Percentiles rank a stretch among this genome's conserved stretches.
These are phyloP conservation scores for Echinometra lucunter DNA, from an alignment of 53 echinoderm and acorn worm species.

Conservation along the genomic window DNA sequence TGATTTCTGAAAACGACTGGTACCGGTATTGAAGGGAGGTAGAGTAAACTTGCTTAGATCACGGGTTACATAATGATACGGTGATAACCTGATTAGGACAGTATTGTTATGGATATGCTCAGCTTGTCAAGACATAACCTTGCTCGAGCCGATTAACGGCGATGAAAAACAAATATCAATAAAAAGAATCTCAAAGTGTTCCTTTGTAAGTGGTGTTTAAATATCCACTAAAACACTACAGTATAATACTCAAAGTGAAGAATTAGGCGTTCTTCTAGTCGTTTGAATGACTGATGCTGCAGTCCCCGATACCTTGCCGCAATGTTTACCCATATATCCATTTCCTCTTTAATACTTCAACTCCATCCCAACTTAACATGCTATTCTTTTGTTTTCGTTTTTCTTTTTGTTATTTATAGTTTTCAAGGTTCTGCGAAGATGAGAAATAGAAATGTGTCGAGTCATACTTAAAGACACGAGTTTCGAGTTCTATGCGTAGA, in stretches of 20 bases:
- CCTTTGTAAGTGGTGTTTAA: background rate
- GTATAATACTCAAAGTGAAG: background rate
- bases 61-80: constrained; percentile 21
- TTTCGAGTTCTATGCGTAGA: background rate
- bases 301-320: background rate
- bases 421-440: constrained; percentile 1
- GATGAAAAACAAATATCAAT: background rate
- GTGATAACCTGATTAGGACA: constrained; percentile 58
- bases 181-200: background rate
- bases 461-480: constrained; percentile 1
- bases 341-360: background rate
- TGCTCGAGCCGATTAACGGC: background rate
- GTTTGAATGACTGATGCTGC: background rate
- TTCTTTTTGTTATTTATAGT: too few relatives aligned
- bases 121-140: background rate
- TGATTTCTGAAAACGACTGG: background rate
- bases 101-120: constrained; percentile 11
- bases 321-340: background rate
- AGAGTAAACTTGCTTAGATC: constrained; percentile 47
- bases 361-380: background rate
- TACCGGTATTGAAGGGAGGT: constrained; percentile 38
- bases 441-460: background rate
- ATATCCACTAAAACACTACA: background rate
- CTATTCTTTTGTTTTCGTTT: background rate
- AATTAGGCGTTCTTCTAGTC: background rate